Evolutionary conservation across 2,888 invertebrate species (phyloP), one percentile per base, ranked within the genome.

Genomic region (Pediacus dermestoides): DNA sequence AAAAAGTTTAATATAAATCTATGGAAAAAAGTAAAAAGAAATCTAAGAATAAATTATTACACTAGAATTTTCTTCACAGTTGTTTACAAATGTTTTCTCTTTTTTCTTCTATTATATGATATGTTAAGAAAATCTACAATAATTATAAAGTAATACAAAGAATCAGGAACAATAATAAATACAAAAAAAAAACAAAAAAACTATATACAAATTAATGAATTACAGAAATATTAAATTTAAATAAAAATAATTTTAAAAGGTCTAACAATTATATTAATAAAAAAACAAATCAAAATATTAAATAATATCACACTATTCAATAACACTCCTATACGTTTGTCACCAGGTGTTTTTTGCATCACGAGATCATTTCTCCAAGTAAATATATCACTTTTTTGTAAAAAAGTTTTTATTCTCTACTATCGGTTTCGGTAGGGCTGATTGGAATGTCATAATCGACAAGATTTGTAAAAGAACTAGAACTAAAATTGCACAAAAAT

Each of bases 221-320:
- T 53, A 55, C 55, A 61, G 32, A 25, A 42, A 26, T 22, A 34
- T 51, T 55, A 54, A 47, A 50, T 56, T 61, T 59, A 61, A 63
- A 63, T 60, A 59, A 62, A 63, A 61, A 57, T 57, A 61, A 58
- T 63, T 62, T 60, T 53, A 60, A 61, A 60, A 61, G 56, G 48
- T 60, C 56, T 61, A 64, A 65, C 63, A 64, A 63, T 44, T 55
- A 53, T 55, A 59, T 54, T 52, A 53, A 62, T 57, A 53, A 38
- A 53, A 59, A 65, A 68, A 64, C 58, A 67, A 67, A 61, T 66
- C 57, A 59, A 65, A 67, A 63, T 67, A 69, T 68, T 68, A 70
- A 68, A 66, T 69, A 70, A 69, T 70, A 70, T 70, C 70, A 70
- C 70, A 70, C 70, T 67, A 67, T 61, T 54, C 58, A 59, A 63